Evolutionary conservation across 2,888 invertebrate species (phyloP), one percentile per base, ranked within the genome.

Genomic region (Heterodera filipjevi): DNA sequence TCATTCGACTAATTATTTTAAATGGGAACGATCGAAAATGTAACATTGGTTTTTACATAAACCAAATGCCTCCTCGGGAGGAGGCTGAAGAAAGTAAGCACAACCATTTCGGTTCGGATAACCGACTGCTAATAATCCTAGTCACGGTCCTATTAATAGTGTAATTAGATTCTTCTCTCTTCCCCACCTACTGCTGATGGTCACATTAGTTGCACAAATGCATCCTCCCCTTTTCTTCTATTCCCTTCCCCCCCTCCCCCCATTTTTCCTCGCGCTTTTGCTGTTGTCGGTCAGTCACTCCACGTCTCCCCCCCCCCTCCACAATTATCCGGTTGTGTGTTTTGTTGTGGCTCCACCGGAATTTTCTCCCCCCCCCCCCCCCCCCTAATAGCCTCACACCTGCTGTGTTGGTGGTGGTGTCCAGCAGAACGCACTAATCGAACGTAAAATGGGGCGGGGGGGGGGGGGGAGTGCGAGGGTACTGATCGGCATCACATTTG

Each of bases 311-410:
- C 5, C 10, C n/a, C 27, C n/a, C n/a, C 14, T 6, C 49, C 49
- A 44, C 49, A 12, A 3, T 16, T 12, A 59, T 59, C 59, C 59
- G 59, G 59, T 59, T 59, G n/a, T 19, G 59, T 16, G 19, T 59
- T 19, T 3, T 14, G n/a, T 59, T 59, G n/a, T 19, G 59, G n/a
- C 59, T 59, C 59, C 3, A n/a, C n/a, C 8, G 59, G 59, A 59
- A 59, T 59, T 22, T 59, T n/a, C 59, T n/a, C 59, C n/a, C n/a
- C 59, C 59, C 59, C 59, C n/a, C n/a, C 59, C n/a, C n/a, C n/a
- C 59, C n/a, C 59, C n/a, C n/a, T 19, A 59, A 59, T 59, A 59
- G n/a, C n/a, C 59, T 59, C 59, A 59, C 59, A 59, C 59, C 59
- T 59, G 27, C n/a, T 59, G 49, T 59, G 49, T 19, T 49, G n/a